These are phyloP conservation scores for Bombus turneri DNA, from an alignment of 1,140 invertebrate species.

Conservation along the genomic window DNA sequence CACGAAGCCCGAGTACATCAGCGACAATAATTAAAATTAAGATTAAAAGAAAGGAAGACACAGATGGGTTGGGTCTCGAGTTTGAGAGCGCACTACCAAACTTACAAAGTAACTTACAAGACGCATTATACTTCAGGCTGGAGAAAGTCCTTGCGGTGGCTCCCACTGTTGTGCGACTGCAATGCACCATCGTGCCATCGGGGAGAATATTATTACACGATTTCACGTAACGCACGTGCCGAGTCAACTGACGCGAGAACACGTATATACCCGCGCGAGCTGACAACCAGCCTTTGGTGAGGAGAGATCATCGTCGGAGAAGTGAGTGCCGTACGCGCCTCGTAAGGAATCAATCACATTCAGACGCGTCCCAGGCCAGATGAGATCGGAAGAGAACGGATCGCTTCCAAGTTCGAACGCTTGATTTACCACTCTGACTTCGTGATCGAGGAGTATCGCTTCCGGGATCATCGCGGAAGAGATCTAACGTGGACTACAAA, in stretches of 20 bases:
- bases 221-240: slow-evolving; percentile 65
- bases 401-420: slow-evolving; percentile 28
- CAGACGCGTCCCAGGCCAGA: not conserved
- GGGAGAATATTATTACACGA: slow-evolving; percentile 51
- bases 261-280: not conserved
- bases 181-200: slow-evolving; percentile 50
- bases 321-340: not conserved
- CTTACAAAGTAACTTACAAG: no score
- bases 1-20: not conserved
- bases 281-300: not conserved
- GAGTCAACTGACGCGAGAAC: not conserved
- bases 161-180: not conserved
- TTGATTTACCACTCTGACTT: slow-evolving; percentile 33
- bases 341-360: not conserved
- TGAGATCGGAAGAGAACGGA: not conserved
- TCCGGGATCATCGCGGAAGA: slow-evolving; percentile 12
- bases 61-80: no score
- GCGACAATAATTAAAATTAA: no score
- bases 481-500: not conserved
- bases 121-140: slow-evolving; percentile 41
- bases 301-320: not conserved
- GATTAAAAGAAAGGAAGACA: no score
- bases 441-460: not conserved
- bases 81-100: no score
- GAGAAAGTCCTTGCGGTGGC: slow-evolving; percentile 58